Conservation (phyloP, 2,113 vertebrate species). For the Neodon shergylaensis region DNA sequence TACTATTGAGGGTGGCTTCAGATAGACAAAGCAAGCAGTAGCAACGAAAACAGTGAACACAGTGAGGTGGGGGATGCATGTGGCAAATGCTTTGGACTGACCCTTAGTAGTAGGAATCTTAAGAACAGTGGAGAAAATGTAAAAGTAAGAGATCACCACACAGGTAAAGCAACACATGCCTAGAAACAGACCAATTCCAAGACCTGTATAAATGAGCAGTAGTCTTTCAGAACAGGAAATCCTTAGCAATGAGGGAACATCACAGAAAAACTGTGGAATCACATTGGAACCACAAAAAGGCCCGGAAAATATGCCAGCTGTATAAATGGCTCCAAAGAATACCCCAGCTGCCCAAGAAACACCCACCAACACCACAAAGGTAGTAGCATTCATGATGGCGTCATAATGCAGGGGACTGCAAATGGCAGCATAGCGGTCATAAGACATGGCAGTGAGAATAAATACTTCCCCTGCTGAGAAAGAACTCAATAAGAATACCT, state of each 20-base stretch:
- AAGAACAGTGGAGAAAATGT: conserved; percentile 63
- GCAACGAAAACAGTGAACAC: conserved; percentile 66
- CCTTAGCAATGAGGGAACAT: conserved; percentile 63
- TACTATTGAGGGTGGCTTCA: conserved; percentile 26
- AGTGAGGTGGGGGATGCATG: conserved; percentile 68
- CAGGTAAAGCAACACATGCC: conserved; percentile 54
- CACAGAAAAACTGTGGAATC: conserved; percentile 52
- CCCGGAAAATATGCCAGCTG: too few relatives aligned
- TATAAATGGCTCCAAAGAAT: too few relatives aligned
- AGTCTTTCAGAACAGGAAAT: conserved; percentile 60
- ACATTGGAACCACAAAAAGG: conserved; percentile 63
- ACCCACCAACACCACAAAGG: too few relatives aligned
- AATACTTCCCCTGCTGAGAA: too few relatives aligned
- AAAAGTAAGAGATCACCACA: conserved; percentile 66
- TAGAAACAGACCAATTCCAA: conserved; percentile 49
- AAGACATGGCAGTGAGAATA: too few relatives aligned
- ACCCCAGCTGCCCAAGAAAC: too few relatives aligned
- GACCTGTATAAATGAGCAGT: conserved; percentile 7
- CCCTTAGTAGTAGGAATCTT: conserved; percentile 51
- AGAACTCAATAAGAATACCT: too few relatives aligned
- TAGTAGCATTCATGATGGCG: too few relatives aligned
- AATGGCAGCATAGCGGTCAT: too few relatives aligned
- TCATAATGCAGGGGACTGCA: too few relatives aligned
- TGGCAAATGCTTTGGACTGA: background rate
- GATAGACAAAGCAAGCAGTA: conserved; percentile 64